Percentiles rank a stretch among this genome's conserved stretches.
Conservation (phyloP, 2,888 invertebrate genomes). For the Cheiracanthium punctorium region DNA sequence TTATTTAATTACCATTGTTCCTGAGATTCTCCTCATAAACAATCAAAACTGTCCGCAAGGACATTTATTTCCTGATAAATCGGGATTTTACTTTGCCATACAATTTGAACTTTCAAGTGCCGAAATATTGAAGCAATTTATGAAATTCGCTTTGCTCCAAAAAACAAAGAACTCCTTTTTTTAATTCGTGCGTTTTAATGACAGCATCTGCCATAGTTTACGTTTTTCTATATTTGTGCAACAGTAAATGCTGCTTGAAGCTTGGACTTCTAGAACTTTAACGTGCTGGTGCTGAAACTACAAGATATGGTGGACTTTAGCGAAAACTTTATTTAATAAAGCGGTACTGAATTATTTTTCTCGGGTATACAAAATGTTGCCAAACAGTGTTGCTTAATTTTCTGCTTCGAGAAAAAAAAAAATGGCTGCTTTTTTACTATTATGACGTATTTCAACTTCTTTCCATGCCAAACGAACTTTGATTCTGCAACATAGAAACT, state of each 20-base stretch:
- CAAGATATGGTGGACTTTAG: too few relatives aligned
- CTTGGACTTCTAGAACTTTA: neutral
- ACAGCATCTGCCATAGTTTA: neutral
- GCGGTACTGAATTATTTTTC: neutral
- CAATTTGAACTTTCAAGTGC: neutral
- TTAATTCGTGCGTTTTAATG: neutral
- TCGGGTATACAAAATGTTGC: neutral
- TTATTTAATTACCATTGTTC: conserved; percentile 60
- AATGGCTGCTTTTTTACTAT: neutral
- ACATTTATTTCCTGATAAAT: neutral
- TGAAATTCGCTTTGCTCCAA: neutral
- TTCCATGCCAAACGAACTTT: too few relatives aligned
- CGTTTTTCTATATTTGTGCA: neutral
- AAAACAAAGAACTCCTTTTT: neutral
- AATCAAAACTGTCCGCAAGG: neutral
- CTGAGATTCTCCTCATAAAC: conserved; percentile 24
- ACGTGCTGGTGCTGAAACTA: neutral
- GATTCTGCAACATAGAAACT: too few relatives aligned
- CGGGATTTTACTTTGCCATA: conserved; percentile 8
- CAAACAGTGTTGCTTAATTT: neutral
- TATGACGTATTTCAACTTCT: too few relatives aligned
- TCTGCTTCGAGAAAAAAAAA: neutral
- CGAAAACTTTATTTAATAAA: neutral
- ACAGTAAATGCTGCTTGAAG: neutral
- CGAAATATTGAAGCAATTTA: neutral